Conservation (phyloP, 1,140 invertebrate species). For the Aphaenogaster ashmeadi region DNA sequence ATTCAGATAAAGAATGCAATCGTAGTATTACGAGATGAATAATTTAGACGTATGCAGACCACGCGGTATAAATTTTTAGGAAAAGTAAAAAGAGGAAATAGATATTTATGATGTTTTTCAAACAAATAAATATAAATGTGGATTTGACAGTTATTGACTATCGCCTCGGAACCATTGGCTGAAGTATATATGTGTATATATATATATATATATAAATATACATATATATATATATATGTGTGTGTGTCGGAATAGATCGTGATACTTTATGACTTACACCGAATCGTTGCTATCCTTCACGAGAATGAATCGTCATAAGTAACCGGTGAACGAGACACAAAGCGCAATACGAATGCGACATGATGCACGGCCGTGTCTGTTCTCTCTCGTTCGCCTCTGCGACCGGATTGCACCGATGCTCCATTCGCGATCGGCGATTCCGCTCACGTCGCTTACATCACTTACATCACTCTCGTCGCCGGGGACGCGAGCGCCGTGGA, state of each 20-base stretch:
- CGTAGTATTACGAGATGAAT: background rate
- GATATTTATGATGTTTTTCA: background rate
- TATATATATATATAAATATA: too few relatives aligned
- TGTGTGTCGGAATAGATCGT: background rate
- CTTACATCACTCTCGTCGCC: conserved; percentile 56
- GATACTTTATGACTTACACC: conserved; percentile 47
- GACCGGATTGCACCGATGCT: background rate
- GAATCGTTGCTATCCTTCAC: conserved; percentile 32
- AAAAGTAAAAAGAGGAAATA: background rate
- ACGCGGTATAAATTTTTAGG: conserved; percentile 6
- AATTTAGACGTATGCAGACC: background rate
- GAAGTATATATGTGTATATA: background rate
- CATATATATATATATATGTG: background rate
- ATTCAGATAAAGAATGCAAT: conserved; percentile 6
- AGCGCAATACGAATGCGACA: conserved; percentile 29
- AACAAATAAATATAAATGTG: conserved; percentile 28
- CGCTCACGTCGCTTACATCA: conserved; percentile 69
- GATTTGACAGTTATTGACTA: conserved; percentile 25
- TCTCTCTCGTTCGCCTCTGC: background rate
- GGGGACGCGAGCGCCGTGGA: conserved; percentile 16
- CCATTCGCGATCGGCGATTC: conserved; percentile 33
- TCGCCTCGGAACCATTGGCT: background rate
- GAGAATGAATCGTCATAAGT: conserved; percentile 29
- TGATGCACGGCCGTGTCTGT: conserved; percentile 20
- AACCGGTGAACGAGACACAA: conserved; percentile 42